Evolutionary conservation across 64 coral and sea anemone genomes (phyloP).

Genomic region (Pachyseris speciosa): DNA sequence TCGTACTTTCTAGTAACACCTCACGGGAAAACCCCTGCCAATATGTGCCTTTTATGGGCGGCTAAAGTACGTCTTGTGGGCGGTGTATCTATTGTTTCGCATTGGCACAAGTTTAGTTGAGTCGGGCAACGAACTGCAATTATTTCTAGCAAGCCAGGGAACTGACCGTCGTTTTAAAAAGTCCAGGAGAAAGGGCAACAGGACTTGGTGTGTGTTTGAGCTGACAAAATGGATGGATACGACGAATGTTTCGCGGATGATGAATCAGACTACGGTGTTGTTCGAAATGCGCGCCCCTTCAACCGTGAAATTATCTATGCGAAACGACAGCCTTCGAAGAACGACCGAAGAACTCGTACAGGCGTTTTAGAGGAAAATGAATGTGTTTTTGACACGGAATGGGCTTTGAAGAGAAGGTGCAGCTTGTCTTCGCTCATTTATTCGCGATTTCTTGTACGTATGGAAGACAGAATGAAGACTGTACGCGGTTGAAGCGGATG

Average conservation of each 20-base stretch:
- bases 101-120: not conserved
- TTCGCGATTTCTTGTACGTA: constrained; percentile 15
- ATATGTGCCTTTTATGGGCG: not conserved
- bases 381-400: constrained; percentile 62
- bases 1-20: not conserved
- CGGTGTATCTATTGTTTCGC: not conserved
- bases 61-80: not conserved
- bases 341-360: not conserved
- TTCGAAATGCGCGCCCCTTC: not conserved
- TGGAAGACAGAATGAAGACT: constrained; percentile 42
- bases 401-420: constrained; percentile 44
- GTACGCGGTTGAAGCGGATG: not conserved
- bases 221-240: not conserved
- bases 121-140: not conserved
- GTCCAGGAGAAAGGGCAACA: not conserved
- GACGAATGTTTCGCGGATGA: constrained; percentile 69
- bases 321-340: not conserved
- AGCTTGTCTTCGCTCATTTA: constrained; percentile 54
- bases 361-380: constrained; percentile 18
- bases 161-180: not conserved
- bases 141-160: not conserved
- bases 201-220: not conserved
- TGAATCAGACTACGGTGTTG: constrained; percentile 26
- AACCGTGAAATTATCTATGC: not conserved
- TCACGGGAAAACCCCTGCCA: not conserved